Base-by-base conservation (phyloP, 2,113 vertebrate genomes). In the Anthoscopus minutus region DNA sequence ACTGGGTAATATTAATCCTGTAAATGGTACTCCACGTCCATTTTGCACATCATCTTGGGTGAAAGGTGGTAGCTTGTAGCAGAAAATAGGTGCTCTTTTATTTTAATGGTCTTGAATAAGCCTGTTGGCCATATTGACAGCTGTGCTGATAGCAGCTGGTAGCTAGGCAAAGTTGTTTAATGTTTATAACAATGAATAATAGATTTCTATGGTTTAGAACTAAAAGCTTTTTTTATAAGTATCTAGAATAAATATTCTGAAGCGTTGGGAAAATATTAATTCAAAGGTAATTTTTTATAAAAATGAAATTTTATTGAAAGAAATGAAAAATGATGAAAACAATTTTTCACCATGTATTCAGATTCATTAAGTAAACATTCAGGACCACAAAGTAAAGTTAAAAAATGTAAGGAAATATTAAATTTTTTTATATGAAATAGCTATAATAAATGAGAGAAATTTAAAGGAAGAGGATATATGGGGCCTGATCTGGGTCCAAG, bases 31-130 rank as follows among this genome's bases (percentile, higher is more conserved):
- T 96, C 86, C 62, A 90, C 2, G 24, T 86, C 82, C 71, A 70
- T 92, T 95, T 88, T 83, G 61, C 7, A 6, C 65, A 84, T 86
- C 94, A 86, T 87, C 73, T 81, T 87, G 69, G 94, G 95, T 94
- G 93, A 97, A 95, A 96, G 89, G 74, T 91, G 77, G 81, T 57
- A 86, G 69, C 60, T 74, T 74, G 86, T 88, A 95, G 82, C 51
- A 96, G 85, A 92, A 93, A 96, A 96, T 86, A 96, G 82, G 88
- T 89, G 56, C 45, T 85, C 19, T 92, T 72, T 94, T 88, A 80
- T 94, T 95, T 96, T 94, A 96, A 94, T 91, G 80, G 62, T 94
- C 88, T 96, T 96, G 81, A 94, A 70, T 79, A 86, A 94, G 83
- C 42, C 69, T 93, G 70, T 76, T 89, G 78, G 69, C 70, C 64